Percentiles rank a stretch among this genome's conserved stretches.
Conservation (phyloP, 2,888 invertebrate genomes). For the Apomyelois bistriatella region DNA sequence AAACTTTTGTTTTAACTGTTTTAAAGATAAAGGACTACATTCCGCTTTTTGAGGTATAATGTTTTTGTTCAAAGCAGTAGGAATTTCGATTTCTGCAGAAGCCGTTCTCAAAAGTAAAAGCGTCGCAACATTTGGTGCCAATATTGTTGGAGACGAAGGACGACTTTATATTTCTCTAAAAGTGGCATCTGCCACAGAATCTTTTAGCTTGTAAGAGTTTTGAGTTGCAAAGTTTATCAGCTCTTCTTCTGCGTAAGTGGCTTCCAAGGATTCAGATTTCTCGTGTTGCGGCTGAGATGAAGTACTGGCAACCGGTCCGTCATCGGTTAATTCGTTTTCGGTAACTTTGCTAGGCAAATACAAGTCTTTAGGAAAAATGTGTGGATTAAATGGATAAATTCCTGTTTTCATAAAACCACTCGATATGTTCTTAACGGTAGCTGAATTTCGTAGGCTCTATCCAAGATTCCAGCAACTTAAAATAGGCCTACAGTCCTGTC, state of each 20-base stretch:
- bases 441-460: constrained; percentile 30
- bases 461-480: constrained; percentile 30
- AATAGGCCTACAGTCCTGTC: constrained; percentile 28
- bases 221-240: background rate
- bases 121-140: background rate
- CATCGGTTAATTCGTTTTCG: constrained; percentile 17
- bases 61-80: background rate
- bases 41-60: no score
- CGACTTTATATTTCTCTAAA: background rate
- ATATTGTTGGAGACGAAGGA: background rate
- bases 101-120: no score
- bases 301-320: constrained; percentile 17
- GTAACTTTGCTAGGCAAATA: constrained; percentile 20
- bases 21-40: no score
- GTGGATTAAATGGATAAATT: constrained; percentile 19
- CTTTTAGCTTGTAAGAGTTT: background rate
- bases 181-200: background rate
- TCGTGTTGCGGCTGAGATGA: constrained; percentile 17
- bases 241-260: constrained; percentile 13
- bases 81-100: no score
- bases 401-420: constrained; percentile 24
- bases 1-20: no score
- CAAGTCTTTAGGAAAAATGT: constrained; percentile 19
- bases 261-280: constrained; percentile 15
- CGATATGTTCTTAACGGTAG: constrained; percentile 21